Conservation (phyloP, 2,113 vertebrate species). For the Vulpes vulpes region DNA sequence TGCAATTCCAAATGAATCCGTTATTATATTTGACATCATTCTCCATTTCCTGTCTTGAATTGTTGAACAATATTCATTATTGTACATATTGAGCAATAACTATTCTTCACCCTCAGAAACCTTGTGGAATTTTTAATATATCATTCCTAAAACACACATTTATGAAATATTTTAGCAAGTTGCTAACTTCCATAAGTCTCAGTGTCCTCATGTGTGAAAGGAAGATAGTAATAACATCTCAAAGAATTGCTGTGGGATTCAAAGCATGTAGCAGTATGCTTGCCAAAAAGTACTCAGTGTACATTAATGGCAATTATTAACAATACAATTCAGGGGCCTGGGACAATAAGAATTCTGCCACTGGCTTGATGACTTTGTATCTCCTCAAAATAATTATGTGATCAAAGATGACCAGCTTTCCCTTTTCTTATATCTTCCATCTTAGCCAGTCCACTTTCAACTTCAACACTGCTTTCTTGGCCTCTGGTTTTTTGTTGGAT, state of each 20-base stretch:
- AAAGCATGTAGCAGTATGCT: not conserved
- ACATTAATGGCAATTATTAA: not conserved
- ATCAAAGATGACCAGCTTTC: not conserved
- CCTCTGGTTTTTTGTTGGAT: not conserved
- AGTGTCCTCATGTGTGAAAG: not conserved
- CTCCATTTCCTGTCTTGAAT: not conserved
- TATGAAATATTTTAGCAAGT: conserved; percentile 29
- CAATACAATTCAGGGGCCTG: not conserved
- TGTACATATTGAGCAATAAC: not conserved
- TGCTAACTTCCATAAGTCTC: not conserved
- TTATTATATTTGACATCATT: not conserved
- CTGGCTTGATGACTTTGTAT: not conserved
- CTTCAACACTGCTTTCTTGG: not conserved
- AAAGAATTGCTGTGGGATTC: not conserved
- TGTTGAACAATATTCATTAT: not conserved
- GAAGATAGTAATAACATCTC: not conserved
- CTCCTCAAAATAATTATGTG: not conserved
- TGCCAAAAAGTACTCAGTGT: not conserved
- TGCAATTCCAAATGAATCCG: conserved; percentile 18
- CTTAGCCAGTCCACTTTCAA: not conserved
- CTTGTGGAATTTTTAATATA: not conserved
- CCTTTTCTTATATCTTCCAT: not conserved
- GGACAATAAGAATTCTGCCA: not conserved
- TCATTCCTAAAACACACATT: not conserved
- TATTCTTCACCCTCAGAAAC: not conserved